Evolutionary conservation across 2,797 vertebrate species (phyloP), one percentile per base, ranked within the genome.

Genomic region (Macropus fuliginosus): DNA sequence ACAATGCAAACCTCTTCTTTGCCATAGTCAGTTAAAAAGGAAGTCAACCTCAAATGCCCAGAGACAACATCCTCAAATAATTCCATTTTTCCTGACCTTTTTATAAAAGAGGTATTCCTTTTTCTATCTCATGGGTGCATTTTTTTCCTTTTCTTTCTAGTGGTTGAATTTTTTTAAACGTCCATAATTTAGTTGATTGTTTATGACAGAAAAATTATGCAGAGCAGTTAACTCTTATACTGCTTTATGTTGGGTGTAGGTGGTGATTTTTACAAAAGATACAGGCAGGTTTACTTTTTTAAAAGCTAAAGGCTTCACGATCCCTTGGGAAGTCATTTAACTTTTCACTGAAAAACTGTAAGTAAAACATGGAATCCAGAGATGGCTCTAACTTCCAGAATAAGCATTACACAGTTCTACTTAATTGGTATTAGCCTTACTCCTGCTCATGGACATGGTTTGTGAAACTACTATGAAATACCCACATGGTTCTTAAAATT

Each of bases 1-100:
- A 99, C 98, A 98, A 98, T 97, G 95, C 96, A 97, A 94, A 95
- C 59, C 92, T 96, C 98, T 97, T 93, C 97, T 97, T 96, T 96
- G 94, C 92, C 93, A 74, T 94, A 96, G 97, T 96, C 55, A 10
- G 91, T 94, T 94, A 0, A 31, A 28, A 3, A 50, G 56, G 92
- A 92, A 96, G 89, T 54, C 14, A 12, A 0, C 1, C 1, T 21
- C 24, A 50, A 95, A 95, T 6, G 91, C 87, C 90, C 92, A 91
- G 92, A 96, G 95, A 92, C 87, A 29, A 87, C n/a, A 90, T 94
- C 91, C 66, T 92, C 57, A 94, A 97, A 59, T 4, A 34, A 57
- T 11, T 54, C 40, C 8, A 50, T 93, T 93, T 29, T 62, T 29
- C 93, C 94, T 92, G 40, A 12, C 9, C 91, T n/a, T 59, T 59